phyloP scores from a whole-genome alignment of 2,888 invertebrate genomes.

The Cheilosia soror region DNA sequence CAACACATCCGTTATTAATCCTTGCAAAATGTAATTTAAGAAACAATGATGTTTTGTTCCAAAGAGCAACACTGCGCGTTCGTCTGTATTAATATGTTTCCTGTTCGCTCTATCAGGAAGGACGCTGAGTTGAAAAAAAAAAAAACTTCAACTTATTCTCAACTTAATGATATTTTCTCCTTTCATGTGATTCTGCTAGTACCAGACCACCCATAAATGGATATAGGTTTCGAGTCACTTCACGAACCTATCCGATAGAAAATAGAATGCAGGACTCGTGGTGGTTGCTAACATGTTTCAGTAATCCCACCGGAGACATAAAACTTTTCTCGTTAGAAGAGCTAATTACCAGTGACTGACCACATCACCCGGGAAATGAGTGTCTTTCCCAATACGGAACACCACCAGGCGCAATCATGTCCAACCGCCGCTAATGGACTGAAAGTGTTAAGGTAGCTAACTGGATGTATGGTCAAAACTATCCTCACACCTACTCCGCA shows the following conservation, averaged over 20 bases:
- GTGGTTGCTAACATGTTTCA: constrained; percentile 58
- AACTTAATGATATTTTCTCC: constrained; percentile 54
- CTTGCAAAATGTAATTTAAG: constrained; percentile 74
- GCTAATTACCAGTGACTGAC: constrained; percentile 73
- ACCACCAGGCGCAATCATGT: constrained; percentile 35
- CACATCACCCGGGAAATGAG: constrained; percentile 57
- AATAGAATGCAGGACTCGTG: constrained; percentile 23
- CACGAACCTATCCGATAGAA: constrained; percentile 44
- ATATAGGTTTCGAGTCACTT: constrained; percentile 15
- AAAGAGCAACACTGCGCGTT: constrained; percentile 40
- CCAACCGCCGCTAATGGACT: constrained; percentile 55
- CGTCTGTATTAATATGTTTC: constrained; percentile 21
- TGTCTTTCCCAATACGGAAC: constrained; percentile 16
- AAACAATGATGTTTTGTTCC: constrained; percentile 68
- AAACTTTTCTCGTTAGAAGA: constrained; percentile 74
- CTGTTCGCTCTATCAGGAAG: background rate
- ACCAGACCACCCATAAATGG: constrained; percentile 7
- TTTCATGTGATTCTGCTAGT: constrained; percentile 22
- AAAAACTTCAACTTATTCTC: constrained; percentile 28
- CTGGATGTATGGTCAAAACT: constrained; percentile 18
- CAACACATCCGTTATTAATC: constrained; percentile 64
- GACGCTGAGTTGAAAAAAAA: background rate
- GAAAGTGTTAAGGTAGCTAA: constrained; percentile 31
- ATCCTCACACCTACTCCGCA: background rate
- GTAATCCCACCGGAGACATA: constrained; percentile 68